A percentile compares a stretch with the other conserved stretches of the same genome.
Conservation (phyloP, 2,797 vertebrate species). For the Dipus sagitta region DNA sequence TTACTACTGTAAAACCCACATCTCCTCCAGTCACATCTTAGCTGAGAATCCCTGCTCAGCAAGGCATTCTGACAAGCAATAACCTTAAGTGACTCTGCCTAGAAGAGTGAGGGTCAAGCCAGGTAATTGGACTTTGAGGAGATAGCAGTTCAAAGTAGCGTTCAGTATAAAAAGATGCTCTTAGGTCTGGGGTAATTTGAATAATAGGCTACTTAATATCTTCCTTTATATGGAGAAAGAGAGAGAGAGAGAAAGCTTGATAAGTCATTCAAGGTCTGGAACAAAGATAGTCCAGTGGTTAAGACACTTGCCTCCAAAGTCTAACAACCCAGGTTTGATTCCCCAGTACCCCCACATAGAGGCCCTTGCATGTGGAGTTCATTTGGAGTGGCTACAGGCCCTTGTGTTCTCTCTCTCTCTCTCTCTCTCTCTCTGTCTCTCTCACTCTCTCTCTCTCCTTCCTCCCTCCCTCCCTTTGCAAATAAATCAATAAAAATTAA, state of each 20-base stretch:
- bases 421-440: too few relatives aligned
- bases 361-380: too few relatives aligned
- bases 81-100: neutral
- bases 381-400: too few relatives aligned
- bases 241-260: neutral
- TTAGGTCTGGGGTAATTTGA: neutral
- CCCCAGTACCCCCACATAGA: too few relatives aligned
- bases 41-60: neutral
- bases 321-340: too few relatives aligned
- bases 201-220: neutral
- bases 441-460: too few relatives aligned
- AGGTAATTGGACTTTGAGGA: neutral
- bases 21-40: neutral
- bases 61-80: neutral
- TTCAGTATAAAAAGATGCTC: slow-evolving; percentile 53
- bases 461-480: too few relatives aligned
- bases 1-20: neutral
- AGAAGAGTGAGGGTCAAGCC: neutral
- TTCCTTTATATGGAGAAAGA: slow-evolving; percentile 4
- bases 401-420: too few relatives aligned
- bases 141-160: neutral
- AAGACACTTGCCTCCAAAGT: too few relatives aligned
- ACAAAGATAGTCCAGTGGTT: too few relatives aligned
- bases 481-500: too few relatives aligned
- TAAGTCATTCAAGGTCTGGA: neutral